phyloP scores from a whole-genome alignment of 2,888 invertebrate genomes.

The Xylota sylvarum region DNA sequence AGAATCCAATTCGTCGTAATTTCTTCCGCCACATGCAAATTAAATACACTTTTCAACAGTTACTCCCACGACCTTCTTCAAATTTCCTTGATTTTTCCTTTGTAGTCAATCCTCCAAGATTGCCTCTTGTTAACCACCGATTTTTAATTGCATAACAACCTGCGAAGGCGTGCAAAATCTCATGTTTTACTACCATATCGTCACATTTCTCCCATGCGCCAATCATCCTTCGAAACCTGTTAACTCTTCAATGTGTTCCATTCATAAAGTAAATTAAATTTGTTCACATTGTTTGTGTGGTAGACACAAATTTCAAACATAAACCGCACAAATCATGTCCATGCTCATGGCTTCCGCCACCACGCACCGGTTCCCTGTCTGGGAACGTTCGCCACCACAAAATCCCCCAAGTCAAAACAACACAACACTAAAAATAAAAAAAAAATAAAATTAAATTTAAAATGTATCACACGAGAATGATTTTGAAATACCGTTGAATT shows the following conservation, averaged over 20 bases:
- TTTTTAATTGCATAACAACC: conserved; percentile 35
- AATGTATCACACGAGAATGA: conserved; percentile 7
- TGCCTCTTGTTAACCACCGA: conserved; percentile 8
- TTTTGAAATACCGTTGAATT: conserved; percentile 13
- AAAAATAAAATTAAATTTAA: not conserved
- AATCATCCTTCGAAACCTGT: not conserved
- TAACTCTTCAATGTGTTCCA: conserved; percentile 1
- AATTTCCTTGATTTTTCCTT: not conserved
- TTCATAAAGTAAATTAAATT: not conserved
- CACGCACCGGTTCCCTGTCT: not conserved
- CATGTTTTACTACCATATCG: not conserved
- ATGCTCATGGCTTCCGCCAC: conserved; percentile 8
- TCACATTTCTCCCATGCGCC: not conserved
- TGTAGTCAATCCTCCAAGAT: not conserved
- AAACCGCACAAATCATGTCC: not conserved
- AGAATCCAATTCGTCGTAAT: not conserved
- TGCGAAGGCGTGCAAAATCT: conserved; percentile 20
- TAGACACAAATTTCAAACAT: not conserved
- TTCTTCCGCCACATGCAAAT: not conserved
- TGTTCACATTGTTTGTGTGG: not conserved
- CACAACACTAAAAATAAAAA: not conserved
- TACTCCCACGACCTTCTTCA: not conserved
- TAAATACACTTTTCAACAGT: not conserved
- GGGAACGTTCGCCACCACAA: not conserved
- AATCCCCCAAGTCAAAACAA: not conserved